These are phyloP conservation scores for Lineus longissimus DNA, from an alignment of 1,140 invertebrate genomes.

Conservation along the genomic window DNA sequence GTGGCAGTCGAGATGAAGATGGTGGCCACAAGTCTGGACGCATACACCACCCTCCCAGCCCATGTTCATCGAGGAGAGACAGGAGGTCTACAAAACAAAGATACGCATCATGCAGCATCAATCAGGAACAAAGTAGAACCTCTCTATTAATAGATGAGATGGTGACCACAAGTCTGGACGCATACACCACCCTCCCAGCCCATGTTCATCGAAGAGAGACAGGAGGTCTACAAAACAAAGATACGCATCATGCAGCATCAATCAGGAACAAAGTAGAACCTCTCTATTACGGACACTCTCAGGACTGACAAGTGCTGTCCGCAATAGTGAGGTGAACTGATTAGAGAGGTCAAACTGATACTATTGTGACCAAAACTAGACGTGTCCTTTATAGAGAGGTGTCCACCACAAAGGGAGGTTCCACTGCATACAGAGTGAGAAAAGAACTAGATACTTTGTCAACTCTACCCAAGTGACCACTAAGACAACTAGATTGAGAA, in stretches of 20 bases:
- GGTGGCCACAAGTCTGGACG: slow-evolving; percentile 94
- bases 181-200: slow-evolving; percentile 91
- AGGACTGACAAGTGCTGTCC: too few species aligned
- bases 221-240: slow-evolving; percentile 64
- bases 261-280: not conserved
- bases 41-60: slow-evolving; percentile 91
- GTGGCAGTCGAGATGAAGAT: slow-evolving; percentile 88
- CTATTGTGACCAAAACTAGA: not conserved
- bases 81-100: slow-evolving; percentile 64
- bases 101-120: not conserved
- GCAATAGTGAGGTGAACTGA: too few species aligned
- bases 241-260: not conserved
- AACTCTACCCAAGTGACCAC: too few species aligned
- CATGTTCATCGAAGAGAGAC: slow-evolving; percentile 78
- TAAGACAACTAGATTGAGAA: too few species aligned
- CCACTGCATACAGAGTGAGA: too few species aligned
- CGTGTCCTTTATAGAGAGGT: slow-evolving; percentile 17
- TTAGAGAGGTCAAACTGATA: too few species aligned
- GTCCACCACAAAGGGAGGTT: too few species aligned
- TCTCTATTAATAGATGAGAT: slow-evolving; percentile 57
- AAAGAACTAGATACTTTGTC: too few species aligned
- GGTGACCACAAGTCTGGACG: slow-evolving; percentile 94
- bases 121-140: not conserved
- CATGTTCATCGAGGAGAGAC: slow-evolving; percentile 78
- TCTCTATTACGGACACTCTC: too few species aligned